These are phyloP conservation scores for Catharus minimus DNA, from an alignment of 2,113 vertebrate species.

Conservation along the genomic window DNA sequence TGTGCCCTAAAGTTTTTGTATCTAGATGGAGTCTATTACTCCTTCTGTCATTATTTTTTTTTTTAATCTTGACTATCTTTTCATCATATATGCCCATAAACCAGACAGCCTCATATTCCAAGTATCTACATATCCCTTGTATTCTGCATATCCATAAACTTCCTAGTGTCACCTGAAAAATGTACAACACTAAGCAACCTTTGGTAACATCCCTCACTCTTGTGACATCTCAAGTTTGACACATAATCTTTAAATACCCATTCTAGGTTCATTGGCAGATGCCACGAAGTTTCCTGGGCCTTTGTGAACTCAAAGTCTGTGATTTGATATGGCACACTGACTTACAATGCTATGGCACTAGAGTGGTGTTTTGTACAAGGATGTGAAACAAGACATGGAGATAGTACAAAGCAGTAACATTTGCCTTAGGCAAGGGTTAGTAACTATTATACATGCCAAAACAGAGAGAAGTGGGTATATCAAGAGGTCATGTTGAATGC, in stretches of 20 bases:
- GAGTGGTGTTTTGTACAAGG: background rate
- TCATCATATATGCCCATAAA: background rate
- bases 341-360: background rate
- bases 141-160: background rate
- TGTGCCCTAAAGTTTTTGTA: background rate
- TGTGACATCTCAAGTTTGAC: background rate
- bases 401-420: background rate
- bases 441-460: background rate
- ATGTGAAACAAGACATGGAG: background rate
- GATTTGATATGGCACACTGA: background rate
- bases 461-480: background rate
- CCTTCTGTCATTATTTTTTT: background rate
- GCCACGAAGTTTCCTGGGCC: background rate
- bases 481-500: background rate
- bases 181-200: background rate
- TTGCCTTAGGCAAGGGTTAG: background rate
- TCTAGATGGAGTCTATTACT: background rate
- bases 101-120: background rate
- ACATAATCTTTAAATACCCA: background rate
- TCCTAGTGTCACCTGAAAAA: background rate
- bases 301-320: background rate
- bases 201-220: background rate
- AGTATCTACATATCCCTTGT: background rate
- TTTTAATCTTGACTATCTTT: background rate
- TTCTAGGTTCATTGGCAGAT: background rate